phyloP scores from a whole-genome alignment of 2,888 invertebrate species.

The Pediacus dermestoides region DNA sequence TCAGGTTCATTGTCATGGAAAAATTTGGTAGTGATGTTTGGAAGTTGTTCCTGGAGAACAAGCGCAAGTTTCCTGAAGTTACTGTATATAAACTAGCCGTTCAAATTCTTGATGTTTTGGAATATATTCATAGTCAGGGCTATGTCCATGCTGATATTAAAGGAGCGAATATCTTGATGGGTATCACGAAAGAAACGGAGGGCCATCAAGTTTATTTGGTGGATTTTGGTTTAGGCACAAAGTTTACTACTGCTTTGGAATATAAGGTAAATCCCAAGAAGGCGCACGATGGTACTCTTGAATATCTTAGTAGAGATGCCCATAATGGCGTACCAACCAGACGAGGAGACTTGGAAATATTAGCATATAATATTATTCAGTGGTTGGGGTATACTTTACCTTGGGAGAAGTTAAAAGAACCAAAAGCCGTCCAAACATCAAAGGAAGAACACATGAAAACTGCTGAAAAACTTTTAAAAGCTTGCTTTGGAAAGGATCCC shows the following conservation, averaged over 20 bases:
- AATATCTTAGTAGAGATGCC: slow-evolving; percentile 94
- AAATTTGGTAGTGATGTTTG: slow-evolving; percentile 84
- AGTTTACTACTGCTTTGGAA: slow-evolving; percentile 65
- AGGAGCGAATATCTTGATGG: slow-evolving; percentile 87
- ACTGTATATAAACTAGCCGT: slow-evolving; percentile 77
- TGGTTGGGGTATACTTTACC: slow-evolving; percentile 84
- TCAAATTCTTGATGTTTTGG: slow-evolving; percentile 84
- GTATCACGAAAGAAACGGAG: slow-evolving; percentile 60
- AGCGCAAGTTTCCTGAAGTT: slow-evolving; percentile 63
- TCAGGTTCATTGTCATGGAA: slow-evolving; percentile 87
- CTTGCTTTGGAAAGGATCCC: slow-evolving; percentile 26
- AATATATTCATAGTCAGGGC: slow-evolving; percentile 86
- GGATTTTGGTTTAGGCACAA: slow-evolving; percentile 88
- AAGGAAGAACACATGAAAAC: slow-evolving; percentile 66
- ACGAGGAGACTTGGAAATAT: slow-evolving; percentile 90
- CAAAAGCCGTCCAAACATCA: slow-evolving; percentile 61
- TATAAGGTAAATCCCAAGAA: slow-evolving; percentile 86
- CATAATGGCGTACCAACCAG: slow-evolving; percentile 86
- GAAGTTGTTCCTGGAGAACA: slow-evolving; percentile 68
- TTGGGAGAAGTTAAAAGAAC: slow-evolving; percentile 72
- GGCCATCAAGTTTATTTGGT: slow-evolving; percentile 76
- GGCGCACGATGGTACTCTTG: slow-evolving; percentile 96
- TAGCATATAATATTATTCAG: slow-evolving; percentile 89
- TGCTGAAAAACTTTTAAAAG: slow-evolving; percentile 24
- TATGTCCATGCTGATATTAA: slow-evolving; percentile 97